These are phyloP conservation scores for Brachyhypopomus occidentalis DNA, from an alignment of 2,113 vertebrate species.

Conservation along the genomic window DNA sequence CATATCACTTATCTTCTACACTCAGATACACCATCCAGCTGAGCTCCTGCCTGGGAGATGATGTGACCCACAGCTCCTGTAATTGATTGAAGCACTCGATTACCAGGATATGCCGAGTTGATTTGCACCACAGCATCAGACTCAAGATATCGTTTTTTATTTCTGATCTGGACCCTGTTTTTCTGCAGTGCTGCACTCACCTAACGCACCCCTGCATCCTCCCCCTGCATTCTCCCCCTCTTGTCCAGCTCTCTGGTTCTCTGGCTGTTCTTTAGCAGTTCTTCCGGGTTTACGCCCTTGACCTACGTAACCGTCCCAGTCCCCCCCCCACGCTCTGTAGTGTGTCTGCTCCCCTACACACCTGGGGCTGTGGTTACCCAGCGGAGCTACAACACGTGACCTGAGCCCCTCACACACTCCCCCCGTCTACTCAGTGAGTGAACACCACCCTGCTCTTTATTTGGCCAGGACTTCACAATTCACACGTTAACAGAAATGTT, in stretches of 20 bases:
- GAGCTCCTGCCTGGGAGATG: slow-evolving; percentile 66
- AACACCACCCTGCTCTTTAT: not conserved
- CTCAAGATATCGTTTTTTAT: not conserved
- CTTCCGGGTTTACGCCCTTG: slow-evolving; percentile 10
- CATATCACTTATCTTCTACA: not conserved
- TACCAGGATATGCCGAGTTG: not conserved
- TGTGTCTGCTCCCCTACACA: slow-evolving; percentile 22
- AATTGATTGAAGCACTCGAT: not conserved
- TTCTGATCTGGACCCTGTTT: not conserved
- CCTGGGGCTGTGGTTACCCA: slow-evolving; percentile 12
- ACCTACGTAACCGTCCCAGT: not conserved
- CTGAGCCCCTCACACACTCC: not conserved
- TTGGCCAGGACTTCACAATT: not conserved
- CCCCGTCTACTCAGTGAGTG: not conserved
- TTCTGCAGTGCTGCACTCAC: not conserved
- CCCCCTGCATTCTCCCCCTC: not conserved
- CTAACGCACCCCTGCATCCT: not conserved
- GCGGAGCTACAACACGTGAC: not conserved
- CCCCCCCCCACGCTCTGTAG: slow-evolving; percentile 17
- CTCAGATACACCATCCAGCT: slow-evolving; percentile 62
- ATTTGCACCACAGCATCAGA: not conserved
- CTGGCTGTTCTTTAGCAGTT: slow-evolving; percentile 31
- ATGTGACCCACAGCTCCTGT: not conserved
- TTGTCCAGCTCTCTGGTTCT: not conserved
- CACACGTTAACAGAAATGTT: not conserved